Evolutionary conservation across 2,113 vertebrate species (phyloP).

Genomic region (Scalopus aquaticus): DNA sequence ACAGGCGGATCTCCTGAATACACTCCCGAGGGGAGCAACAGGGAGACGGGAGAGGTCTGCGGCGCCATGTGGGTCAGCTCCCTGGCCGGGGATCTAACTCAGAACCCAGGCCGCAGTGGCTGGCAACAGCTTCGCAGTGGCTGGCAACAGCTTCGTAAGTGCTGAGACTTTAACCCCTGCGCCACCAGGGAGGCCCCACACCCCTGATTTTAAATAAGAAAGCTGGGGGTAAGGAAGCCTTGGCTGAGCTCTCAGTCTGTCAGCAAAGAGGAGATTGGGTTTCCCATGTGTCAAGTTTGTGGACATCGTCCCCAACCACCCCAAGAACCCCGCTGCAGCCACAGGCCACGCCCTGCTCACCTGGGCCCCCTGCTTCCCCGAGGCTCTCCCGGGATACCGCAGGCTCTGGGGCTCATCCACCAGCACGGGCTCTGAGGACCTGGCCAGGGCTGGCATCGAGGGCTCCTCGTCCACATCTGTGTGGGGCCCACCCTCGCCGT

Average conservation of each 20-base stretch:
- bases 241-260: not conserved
- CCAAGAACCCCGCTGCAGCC: not conserved
- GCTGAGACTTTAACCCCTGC: too few relatives aligned
- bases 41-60: too few relatives aligned
- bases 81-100: not conserved
- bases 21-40: too few relatives aligned
- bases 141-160: too few relatives aligned
- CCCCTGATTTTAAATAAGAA: not conserved
- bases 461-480: slow-evolving; percentile 89
- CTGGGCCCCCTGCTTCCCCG: not conserved
- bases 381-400: slow-evolving; percentile 75
- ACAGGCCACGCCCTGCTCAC: not conserved
- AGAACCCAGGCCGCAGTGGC: not conserved
- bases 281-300: too few relatives aligned
- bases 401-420: not conserved
- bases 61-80: not conserved
- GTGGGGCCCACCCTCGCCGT: slow-evolving; percentile 88
- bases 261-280: not conserved
- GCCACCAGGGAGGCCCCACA: too few relatives aligned
- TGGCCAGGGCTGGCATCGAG: slow-evolving; percentile 77
- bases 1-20: too few relatives aligned
- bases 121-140: too few relatives aligned
- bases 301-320: too few relatives aligned
- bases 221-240: not conserved
- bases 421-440: slow-evolving; percentile 82